These are phyloP conservation scores for Agelastica alni DNA, from an alignment of 2,888 invertebrate species.

Conservation along the genomic window DNA sequence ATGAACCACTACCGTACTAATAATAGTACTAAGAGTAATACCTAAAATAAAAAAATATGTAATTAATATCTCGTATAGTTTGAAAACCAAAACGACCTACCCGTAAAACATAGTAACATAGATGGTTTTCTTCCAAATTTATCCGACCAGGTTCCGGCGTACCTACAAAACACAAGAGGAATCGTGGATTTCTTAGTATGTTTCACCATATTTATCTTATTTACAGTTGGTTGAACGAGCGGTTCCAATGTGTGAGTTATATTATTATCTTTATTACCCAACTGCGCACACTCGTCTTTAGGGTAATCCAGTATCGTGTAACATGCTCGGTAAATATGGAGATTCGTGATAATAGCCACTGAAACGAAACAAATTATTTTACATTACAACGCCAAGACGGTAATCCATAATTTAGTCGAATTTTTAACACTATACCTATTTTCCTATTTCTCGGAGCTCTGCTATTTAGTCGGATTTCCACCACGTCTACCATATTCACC, in stretches of 20 bases:
- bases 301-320: constrained; percentile 62
- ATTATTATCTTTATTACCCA: constrained; percentile 61
- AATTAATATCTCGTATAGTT: too few species aligned
- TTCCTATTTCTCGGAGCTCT: too few species aligned
- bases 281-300: constrained; percentile 63
- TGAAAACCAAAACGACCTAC: too few species aligned
- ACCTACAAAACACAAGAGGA: constrained; percentile 70
- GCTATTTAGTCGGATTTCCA: too few species aligned
- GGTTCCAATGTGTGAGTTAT: constrained; percentile 57
- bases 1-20: too few species aligned
- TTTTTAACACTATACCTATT: too few species aligned
- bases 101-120: constrained; percentile 62
- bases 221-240: constrained; percentile 67
- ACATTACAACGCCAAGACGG: too few species aligned
- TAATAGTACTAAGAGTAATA: too few species aligned
- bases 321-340: constrained; percentile 72
- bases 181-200: constrained; percentile 67
- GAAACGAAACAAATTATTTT: too few species aligned
- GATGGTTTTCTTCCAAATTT: constrained; percentile 75
- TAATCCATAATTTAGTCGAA: too few species aligned
- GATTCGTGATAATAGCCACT: constrained; percentile 63
- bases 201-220: constrained; percentile 66
- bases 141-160: constrained; percentile 82
- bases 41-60: too few species aligned
- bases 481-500: too few species aligned